phyloP scores from a whole-genome alignment of 2,797 vertebrate genomes.

The Oceanodroma leucorhoa region DNA sequence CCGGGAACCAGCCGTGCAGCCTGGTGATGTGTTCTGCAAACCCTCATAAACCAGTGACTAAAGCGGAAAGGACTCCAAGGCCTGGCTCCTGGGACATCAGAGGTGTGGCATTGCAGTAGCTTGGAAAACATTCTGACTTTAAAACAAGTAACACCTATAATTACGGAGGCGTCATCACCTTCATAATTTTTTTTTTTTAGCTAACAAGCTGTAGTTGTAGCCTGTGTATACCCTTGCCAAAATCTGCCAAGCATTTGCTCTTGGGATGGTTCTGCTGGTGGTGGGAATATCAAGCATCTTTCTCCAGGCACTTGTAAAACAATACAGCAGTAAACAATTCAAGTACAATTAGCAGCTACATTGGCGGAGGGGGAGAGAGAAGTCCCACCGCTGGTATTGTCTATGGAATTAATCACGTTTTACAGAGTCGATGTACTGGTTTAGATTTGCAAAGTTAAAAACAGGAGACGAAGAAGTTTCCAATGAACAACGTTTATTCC shows the following conservation, averaged over 20 bases:
- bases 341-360: constrained; percentile 74
- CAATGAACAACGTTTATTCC: constrained; percentile 4
- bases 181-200: constrained; percentile 42
- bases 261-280: constrained; percentile 52
- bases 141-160: constrained; percentile 77
- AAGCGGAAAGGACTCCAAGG: constrained; percentile 51
- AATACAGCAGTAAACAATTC: constrained; percentile 75
- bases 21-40: constrained; percentile 14
- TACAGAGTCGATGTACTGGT: constrained; percentile 55
- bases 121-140: constrained; percentile 76
- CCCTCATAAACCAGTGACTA: constrained; percentile 61
- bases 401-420: constrained; percentile 73
- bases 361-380: constrained; percentile 55
- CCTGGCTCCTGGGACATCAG: constrained; percentile 59
- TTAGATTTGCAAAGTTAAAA: constrained; percentile 60
- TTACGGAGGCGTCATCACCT: constrained; percentile 77
- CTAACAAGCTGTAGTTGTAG: constrained; percentile 69
- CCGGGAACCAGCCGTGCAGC: neutral
- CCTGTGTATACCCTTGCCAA: constrained; percentile 61
- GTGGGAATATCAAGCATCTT: constrained; percentile 66
- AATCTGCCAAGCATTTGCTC: constrained; percentile 70
- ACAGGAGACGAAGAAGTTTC: constrained; percentile 44
- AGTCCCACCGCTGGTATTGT: constrained; percentile 69
- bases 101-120: constrained; percentile 66
- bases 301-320: constrained; percentile 72